These are phyloP conservation scores for Rhinogobius similis DNA, from an alignment of 2,113 vertebrate genomes.

Conservation along the genomic window DNA sequence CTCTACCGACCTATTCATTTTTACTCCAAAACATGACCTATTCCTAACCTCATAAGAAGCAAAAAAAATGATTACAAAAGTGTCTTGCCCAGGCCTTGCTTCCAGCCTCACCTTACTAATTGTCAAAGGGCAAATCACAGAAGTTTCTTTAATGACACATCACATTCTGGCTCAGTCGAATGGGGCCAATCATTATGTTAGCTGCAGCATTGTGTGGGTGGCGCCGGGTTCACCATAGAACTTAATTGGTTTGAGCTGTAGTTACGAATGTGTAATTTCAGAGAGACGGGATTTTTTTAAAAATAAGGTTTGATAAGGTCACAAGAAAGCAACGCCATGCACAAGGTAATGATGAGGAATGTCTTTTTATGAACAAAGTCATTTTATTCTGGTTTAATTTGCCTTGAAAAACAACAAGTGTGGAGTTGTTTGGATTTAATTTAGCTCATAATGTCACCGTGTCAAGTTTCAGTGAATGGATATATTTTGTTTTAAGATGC, in stretches of 20 bases:
- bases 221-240: neutral
- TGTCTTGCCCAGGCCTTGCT: neutral
- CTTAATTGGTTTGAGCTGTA: conserved; percentile 10
- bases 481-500: conserved; percentile 27
- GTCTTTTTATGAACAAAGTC: conserved; percentile 7
- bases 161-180: neutral
- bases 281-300: neutral
- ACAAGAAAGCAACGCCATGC: neutral
- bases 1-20: neutral
- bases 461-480: conserved; percentile 11
- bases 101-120: neutral
- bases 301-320: conserved; percentile 12
- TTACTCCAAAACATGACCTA: neutral
- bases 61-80: neutral
- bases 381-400: conserved; percentile 3
- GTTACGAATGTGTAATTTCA: conserved; percentile 5
- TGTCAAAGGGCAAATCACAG: conserved; percentile 8
- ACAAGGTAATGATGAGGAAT: conserved; percentile 12
- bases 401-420: neutral
- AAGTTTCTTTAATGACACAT: conserved; percentile 1
- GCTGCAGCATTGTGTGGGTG: conserved; percentile 4
- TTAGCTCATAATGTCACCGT: neutral
- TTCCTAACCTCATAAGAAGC: neutral
- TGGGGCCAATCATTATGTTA: neutral
- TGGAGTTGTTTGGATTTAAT: conserved; percentile 1